Evolutionary conservation across 2,797 vertebrate genomes (phyloP).

Genomic region (Platyrinchus mystaceus): DNA sequence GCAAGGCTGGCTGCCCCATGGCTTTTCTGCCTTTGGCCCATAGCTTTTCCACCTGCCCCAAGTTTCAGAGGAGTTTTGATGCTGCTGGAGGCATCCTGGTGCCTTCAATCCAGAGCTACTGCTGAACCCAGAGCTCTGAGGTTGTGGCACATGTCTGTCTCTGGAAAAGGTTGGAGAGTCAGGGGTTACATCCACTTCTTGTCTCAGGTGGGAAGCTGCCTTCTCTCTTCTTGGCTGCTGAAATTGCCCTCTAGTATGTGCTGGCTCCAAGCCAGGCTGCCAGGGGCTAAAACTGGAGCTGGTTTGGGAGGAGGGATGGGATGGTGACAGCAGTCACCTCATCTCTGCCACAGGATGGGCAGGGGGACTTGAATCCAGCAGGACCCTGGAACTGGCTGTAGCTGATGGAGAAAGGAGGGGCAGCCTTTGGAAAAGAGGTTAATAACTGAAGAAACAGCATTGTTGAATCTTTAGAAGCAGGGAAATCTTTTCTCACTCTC

Average conservation of each 20-base stretch:
- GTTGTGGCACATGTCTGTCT: fast-evolving
- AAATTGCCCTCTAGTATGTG: fast-evolving
- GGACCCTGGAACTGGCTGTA: background rate
- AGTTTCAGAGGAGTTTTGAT: fast-evolving
- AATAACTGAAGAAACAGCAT: background rate
- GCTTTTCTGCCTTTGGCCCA: background rate
- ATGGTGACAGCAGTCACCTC: background rate
- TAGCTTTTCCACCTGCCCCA: background rate
- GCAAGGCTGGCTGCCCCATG: background rate
- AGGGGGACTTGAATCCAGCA: background rate
- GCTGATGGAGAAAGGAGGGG: background rate
- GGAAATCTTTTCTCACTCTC: background rate
- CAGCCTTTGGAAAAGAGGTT: background rate
- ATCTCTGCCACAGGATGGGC: fast-evolving
- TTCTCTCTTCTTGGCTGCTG: background rate
- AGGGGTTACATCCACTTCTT: fast-evolving
- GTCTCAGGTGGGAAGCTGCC: background rate
- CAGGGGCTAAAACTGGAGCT: background rate
- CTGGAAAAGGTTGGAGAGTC: fast-evolving
- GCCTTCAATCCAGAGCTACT: fast-evolving
- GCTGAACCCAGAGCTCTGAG: fast-evolving
- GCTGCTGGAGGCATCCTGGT: background rate
- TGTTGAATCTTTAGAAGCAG: background rate
- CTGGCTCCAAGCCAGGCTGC: background rate
- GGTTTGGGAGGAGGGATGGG: background rate